Percentiles rank a stretch among this genome's conserved stretches.
Conservation (phyloP, 1,140 invertebrate genomes). For the Oncopeltus fasciatus region DNA sequence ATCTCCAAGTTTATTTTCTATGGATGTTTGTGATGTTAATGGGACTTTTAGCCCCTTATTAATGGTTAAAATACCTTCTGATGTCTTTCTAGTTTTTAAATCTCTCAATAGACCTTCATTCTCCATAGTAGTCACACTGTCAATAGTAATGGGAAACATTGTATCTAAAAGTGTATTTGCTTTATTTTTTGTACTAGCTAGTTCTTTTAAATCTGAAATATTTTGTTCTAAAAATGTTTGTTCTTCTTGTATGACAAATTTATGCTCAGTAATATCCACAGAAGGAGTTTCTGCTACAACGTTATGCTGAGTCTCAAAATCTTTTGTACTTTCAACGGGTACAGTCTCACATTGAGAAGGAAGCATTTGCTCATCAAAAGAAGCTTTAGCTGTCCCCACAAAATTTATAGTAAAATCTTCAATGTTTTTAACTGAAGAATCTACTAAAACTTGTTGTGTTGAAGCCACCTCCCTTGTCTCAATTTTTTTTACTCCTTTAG, state of each 20-base stretch:
- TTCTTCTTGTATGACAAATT: conserved; percentile 15
- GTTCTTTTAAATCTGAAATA: neutral
- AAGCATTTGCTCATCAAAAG: neutral
- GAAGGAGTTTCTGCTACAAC: conserved; percentile 8
- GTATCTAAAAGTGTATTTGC: conserved; percentile 4
- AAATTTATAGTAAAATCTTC: neutral
- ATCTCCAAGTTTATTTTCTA: conserved; percentile 9
- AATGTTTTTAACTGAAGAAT: neutral
- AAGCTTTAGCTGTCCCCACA: neutral
- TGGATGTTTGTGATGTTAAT: conserved; percentile 2
- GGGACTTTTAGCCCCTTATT: conserved; percentile 9
- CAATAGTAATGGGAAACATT: neutral
- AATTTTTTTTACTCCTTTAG: conserved; percentile 13
- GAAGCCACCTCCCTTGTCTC: conserved; percentile 17
- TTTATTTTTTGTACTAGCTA: neutral
- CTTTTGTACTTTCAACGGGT: conserved; percentile 6
- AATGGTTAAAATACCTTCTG: neutral
- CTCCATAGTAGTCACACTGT: conserved; percentile 8
- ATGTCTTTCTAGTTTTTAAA: neutral
- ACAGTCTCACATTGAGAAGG: conserved; percentile 14
- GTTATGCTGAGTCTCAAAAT: neutral
- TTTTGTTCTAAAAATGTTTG: conserved; percentile 6
- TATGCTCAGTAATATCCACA: conserved; percentile 9
- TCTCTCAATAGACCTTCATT: neutral
- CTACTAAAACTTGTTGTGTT: conserved; percentile 2